phyloP scores from a whole-genome alignment of 2,888 invertebrate genomes.

The Eulithis testata region DNA sequence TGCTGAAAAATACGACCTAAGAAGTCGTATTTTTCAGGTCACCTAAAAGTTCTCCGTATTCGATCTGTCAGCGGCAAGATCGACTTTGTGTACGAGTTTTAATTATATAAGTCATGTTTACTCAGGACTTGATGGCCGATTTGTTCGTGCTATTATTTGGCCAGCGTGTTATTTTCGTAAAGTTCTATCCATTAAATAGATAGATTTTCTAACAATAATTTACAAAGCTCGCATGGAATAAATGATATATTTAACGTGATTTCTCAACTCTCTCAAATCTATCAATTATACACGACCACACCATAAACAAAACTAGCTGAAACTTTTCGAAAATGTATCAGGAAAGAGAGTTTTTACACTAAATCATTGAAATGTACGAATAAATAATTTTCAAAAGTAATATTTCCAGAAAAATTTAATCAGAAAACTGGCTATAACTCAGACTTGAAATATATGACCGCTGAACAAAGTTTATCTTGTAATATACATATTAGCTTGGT shows the following conservation, averaged over 20 bases:
- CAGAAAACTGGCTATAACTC: slow-evolving; percentile 68
- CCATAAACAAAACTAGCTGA: background rate
- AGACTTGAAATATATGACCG: slow-evolving; percentile 70
- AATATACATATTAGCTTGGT: slow-evolving; percentile 57
- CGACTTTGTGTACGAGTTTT: slow-evolving; percentile 1
- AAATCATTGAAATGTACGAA: slow-evolving; percentile 40
- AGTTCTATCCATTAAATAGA: no score
- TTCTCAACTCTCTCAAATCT: no score
- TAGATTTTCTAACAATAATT: no score
- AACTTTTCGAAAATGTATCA: slow-evolving; percentile 33
- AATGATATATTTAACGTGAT: no score
- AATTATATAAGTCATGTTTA: slow-evolving; percentile 3
- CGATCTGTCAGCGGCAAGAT: slow-evolving; percentile 13
- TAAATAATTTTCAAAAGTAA: slow-evolving; percentile 49
- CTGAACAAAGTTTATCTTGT: slow-evolving; percentile 75
- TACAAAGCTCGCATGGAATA: no score
- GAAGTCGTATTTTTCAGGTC: no score
- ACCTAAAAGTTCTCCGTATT: background rate
- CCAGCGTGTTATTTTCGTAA: no score
- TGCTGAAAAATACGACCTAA: no score
- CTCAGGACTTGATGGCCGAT: background rate
- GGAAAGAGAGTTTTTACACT: slow-evolving; percentile 26
- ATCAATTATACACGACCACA: background rate
- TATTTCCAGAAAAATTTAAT: slow-evolving; percentile 62
- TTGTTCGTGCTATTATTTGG: no score